Conservation (phyloP, 1,140 invertebrate species). For the Calliphora vicina region DNA sequence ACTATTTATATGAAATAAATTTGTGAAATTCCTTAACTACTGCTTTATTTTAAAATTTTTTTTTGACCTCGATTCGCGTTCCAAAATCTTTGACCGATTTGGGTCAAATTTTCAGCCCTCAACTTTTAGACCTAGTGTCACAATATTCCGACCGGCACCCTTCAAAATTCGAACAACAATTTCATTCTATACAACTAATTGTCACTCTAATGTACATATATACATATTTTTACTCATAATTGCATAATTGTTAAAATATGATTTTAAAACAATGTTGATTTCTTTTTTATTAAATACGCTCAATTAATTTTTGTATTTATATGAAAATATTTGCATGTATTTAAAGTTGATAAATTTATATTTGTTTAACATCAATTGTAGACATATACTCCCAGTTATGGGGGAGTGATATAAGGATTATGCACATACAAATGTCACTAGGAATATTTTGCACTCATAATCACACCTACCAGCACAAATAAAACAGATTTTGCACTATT, state of each 20-base stretch:
- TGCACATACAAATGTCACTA: neutral
- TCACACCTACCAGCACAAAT: neutral
- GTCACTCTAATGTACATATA: too few species aligned
- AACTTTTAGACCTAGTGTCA: too few species aligned
- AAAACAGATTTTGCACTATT: neutral
- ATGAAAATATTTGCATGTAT: conserved; percentile 14
- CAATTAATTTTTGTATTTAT: conserved; percentile 37
- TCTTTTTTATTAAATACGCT: conserved; percentile 35
- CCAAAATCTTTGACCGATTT: too few species aligned
- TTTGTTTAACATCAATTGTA: neutral
- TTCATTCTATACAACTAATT: too few species aligned
- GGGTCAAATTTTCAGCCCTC: too few species aligned
- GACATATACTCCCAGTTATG: neutral
- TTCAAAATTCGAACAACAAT: too few species aligned
- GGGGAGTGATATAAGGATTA: neutral
- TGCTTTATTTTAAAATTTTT: too few species aligned
- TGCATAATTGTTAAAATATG: neutral
- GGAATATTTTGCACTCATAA: neutral
- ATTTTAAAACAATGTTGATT: conserved; percentile 36
- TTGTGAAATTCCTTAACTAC: too few species aligned
- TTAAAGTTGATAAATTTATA: conserved; percentile 18
- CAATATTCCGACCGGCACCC: too few species aligned
- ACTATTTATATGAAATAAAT: too few species aligned
- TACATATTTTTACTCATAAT: neutral
- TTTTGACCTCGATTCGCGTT: too few species aligned